These are phyloP conservation scores for Rhabdomys pumilio DNA, from an alignment of 2,797 vertebrate species.

Conservation along the genomic window DNA sequence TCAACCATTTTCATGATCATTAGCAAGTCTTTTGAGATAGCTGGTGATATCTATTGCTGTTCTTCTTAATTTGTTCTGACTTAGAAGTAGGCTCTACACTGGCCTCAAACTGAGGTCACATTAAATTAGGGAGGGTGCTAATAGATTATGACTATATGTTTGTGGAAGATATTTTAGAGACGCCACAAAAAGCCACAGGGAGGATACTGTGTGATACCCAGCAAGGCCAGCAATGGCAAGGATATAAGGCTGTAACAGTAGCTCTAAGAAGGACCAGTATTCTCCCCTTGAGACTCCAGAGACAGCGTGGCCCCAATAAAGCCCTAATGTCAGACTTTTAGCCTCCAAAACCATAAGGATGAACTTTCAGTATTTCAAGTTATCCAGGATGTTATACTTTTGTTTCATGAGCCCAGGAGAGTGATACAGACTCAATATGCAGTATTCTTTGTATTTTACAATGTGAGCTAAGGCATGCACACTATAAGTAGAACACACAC, in stretches of 20 bases:
- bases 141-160: neutral
- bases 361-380: neutral
- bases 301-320: neutral
- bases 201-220: neutral
- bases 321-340: neutral
- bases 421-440: neutral
- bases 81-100: constrained; percentile 1
- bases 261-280: neutral
- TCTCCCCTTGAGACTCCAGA: neutral
- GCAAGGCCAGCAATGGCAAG: neutral
- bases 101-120: neutral
- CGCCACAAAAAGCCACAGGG: neutral
- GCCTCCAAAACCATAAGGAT: neutral
- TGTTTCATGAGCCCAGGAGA: neutral
- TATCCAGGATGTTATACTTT: neutral
- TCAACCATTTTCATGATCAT: neutral
- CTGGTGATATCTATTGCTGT: neutral
- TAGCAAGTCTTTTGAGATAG: neutral
- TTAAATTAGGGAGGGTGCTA: neutral
- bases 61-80: neutral
- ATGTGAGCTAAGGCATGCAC: neutral
- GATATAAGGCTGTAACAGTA: neutral
- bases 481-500: neutral
- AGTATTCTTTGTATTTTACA: neutral
- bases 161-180: neutral